These are phyloP conservation scores for Platorchestia sp. DNA, from an alignment of 1,140 invertebrate genomes.

Conservation along the genomic window DNA sequence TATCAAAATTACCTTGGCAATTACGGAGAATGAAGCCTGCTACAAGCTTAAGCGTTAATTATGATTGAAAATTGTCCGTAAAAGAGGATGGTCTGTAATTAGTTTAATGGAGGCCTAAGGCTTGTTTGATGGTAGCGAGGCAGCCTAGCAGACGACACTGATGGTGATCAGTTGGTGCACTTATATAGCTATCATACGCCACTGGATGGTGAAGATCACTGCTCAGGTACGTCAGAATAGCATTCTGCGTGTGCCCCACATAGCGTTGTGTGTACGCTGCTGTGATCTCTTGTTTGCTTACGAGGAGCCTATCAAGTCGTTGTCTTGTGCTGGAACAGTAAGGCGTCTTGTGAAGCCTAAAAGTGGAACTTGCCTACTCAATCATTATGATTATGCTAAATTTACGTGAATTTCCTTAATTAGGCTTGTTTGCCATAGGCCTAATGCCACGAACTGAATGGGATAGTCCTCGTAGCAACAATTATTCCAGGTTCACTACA, in stretches of 20 bases:
- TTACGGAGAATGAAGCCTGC: neutral
- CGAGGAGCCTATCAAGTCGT: neutral
- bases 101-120: slow-evolving; percentile 6
- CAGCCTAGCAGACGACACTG: neutral
- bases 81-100: neutral
- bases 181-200: neutral
- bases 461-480: no score
- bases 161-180: neutral
- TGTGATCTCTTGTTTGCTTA: neutral
- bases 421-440: no score
- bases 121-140: neutral
- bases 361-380: no score
- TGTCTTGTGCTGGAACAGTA: neutral
- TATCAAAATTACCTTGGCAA: neutral
- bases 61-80: neutral
- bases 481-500: no score
- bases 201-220: neutral
- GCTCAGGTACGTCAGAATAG: neutral
- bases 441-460: no score
- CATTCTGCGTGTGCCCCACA: neutral
- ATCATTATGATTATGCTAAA: no score
- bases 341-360: neutral
- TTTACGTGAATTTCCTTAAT: no score
- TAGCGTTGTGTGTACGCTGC: neutral
- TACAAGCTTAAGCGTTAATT: neutral